Evolutionary conservation across 2,797 vertebrate genomes (phyloP).

Genomic region (Gymnoscopelus braueri): DNA sequence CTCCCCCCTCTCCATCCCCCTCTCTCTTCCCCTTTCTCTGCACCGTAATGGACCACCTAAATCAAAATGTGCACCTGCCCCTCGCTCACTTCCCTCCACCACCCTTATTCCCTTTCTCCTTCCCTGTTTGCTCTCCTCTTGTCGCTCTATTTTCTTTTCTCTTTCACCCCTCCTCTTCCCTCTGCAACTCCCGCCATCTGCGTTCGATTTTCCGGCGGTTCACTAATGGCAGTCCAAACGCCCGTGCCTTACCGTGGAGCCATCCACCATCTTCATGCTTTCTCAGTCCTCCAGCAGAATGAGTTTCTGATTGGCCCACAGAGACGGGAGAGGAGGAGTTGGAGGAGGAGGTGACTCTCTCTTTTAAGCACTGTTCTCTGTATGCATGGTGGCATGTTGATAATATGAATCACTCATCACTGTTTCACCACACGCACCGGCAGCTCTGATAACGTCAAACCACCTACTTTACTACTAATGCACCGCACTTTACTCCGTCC

Average conservation of each 20-base stretch:
- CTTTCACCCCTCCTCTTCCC: constrained; percentile 12
- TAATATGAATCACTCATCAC: constrained; percentile 34
- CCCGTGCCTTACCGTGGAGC: constrained; percentile 98
- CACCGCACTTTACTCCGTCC: background rate
- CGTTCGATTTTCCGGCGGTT: constrained; percentile 50
- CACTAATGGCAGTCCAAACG: constrained; percentile 88
- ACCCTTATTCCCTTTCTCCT: background rate
- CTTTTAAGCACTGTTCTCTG: constrained; percentile 54
- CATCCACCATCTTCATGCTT: constrained; percentile 99
- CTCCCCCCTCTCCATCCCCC: constrained; percentile 56
- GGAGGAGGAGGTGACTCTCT: constrained; percentile 87
- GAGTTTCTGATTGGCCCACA: constrained; percentile 91
- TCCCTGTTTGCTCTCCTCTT: constrained; percentile 1
- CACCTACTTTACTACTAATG: constrained; percentile 28
- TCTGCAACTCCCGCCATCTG: constrained; percentile 73
- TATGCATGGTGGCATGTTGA: constrained; percentile 64
- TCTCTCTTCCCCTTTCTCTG: constrained; percentile 53
- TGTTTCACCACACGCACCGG: constrained; percentile 15
- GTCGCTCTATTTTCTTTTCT: constrained; percentile 19
- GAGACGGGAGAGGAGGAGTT: constrained; percentile 71
- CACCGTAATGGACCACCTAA: constrained; percentile 61
- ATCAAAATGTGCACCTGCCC: constrained; percentile 54
- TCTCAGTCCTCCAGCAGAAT: constrained; percentile 99
- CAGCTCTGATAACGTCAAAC: constrained; percentile 37
- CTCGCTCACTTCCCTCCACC: background rate